Base-by-base conservation (phyloP, 2,888 invertebrate genomes). In the Prosopocoilus inquinatus region DNA sequence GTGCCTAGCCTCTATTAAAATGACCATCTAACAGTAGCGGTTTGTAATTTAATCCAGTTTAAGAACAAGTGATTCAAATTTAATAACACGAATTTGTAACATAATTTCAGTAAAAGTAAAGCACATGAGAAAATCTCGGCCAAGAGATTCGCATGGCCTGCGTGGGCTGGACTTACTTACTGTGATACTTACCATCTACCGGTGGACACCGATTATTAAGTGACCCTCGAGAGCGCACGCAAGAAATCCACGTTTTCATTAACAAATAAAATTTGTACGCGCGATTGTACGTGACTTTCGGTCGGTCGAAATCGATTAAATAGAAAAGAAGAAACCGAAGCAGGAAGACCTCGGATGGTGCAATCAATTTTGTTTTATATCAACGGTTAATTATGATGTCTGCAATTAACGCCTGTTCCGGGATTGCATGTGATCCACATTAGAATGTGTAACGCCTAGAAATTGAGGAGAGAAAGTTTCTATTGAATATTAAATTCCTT, bases 111-210 rank as follows among this genome's bases (percentile, higher is more conserved):
- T 52, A 56, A 56, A 70, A 70, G 70, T 70, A 68, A 70, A 68
- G 67, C 68, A 73, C 75, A 74, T 76, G 75, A 74, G 75, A 76
- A 76, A 71, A 71, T 70, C 70, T 70, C 67, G 69, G 68, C 66
- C 69, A 70, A 65, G 66, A 67, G 73, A 74, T 74, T 76, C 75
- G 75, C 75, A 76, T 76, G 73, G 72, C 59, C 69, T 70, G 72
- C 70, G 72, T 72, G 72, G 74, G 73, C 67, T 65, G 73, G 61
- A 67, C 66, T 61, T 28, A 28, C 20, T 64, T n/a, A n/a, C n/a
- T n/a, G n/a, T n/a, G n/a, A n/a, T n/a, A n/a, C n/a, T n/a, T n/a
- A n/a, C n/a, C n/a, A n/a, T 58, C 64, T 59, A 58, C 57, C 53
- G 53, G 38, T 53, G 53, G 58, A 58, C 58, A 58, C 39, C 39